Percentiles rank a stretch among this genome's conserved stretches.
Conservation (phyloP, 2,113 vertebrate genomes). For the Dipodomys spectabilis region DNA sequence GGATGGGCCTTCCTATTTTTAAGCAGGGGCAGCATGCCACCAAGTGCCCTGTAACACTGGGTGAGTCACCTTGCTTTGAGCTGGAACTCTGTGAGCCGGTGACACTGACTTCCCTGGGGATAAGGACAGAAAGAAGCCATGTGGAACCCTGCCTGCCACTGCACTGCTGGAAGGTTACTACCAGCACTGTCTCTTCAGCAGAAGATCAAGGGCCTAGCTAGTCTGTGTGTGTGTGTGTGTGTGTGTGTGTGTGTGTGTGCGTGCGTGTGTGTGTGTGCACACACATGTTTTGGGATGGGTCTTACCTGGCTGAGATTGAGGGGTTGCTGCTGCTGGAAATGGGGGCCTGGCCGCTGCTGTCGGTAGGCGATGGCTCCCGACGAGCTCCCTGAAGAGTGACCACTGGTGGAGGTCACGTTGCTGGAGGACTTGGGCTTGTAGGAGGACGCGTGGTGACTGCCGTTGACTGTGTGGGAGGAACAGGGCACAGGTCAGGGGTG, state of each 20-base stretch:
- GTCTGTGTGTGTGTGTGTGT: too few relatives aligned
- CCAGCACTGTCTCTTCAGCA: too few relatives aligned
- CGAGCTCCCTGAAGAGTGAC: slow-evolving; percentile 91
- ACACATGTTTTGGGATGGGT: accelerated
- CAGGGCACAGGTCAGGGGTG: slow-evolving; percentile 68
- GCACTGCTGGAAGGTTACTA: background rate
- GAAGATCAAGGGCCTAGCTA: too few relatives aligned
- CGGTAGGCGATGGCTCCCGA: slow-evolving; percentile 92
- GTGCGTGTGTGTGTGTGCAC: too few relatives aligned
- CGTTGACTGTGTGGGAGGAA: slow-evolving; percentile 87
- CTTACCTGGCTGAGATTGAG: slow-evolving; percentile 99
- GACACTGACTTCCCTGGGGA: background rate
- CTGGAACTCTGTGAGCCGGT: background rate
- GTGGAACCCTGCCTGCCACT: background rate
- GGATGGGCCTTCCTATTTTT: background rate
- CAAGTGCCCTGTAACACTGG: background rate
- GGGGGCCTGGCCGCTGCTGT: slow-evolving; percentile 94
- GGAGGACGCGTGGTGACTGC: slow-evolving; percentile 94
- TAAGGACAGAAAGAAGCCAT: background rate
- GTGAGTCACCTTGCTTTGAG: background rate
- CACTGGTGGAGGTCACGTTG: slow-evolving; percentile 92
- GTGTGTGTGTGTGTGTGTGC: too few relatives aligned
- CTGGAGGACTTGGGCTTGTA: slow-evolving; percentile 97
- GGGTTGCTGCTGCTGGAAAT: slow-evolving; percentile 97
- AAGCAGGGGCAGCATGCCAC: background rate